phyloP scores from a whole-genome alignment of 2,113 vertebrate genomes.

The Proterorhinus semilunaris region DNA sequence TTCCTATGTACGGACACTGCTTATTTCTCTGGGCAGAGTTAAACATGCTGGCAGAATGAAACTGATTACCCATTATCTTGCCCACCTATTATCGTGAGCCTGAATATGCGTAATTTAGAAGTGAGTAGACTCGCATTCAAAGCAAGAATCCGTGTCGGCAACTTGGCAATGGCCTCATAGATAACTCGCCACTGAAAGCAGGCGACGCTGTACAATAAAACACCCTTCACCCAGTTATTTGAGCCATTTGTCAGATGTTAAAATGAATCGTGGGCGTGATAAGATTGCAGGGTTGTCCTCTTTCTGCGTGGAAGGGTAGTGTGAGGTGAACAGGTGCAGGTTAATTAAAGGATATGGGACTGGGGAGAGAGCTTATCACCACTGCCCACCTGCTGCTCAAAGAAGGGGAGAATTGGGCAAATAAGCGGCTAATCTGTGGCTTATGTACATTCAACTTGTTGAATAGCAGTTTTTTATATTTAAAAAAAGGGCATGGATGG shows the following conservation, averaged over 20 bases:
- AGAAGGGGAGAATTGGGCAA: conserved; percentile 16
- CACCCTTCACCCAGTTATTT: neutral
- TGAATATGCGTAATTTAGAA: conserved; percentile 7
- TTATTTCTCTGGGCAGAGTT: conserved; percentile 44
- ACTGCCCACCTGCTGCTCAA: conserved; percentile 53
- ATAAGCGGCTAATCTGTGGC: conserved; percentile 30
- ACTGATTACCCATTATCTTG: conserved; percentile 28
- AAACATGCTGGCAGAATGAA: conserved; percentile 29
- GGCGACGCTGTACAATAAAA: too few species aligned
- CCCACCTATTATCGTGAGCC: conserved; percentile 13
- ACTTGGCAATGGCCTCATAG: neutral
- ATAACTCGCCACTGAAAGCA: neutral
- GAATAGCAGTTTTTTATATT: neutral
- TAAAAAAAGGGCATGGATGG: neutral
- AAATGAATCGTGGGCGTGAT: neutral
- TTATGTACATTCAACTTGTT: conserved; percentile 8
- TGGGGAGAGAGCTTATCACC: conserved; percentile 53
- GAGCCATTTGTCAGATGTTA: neutral
- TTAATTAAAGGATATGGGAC: conserved; percentile 48
- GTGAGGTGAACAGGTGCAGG: conserved; percentile 41
- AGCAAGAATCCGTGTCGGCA: neutral
- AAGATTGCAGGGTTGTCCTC: neutral
- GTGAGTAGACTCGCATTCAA: conserved; percentile 4
- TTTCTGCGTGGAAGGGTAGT: neutral
- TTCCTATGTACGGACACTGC: conserved; percentile 18